Percentiles rank a stretch among this genome's conserved stretches.
Conservation (phyloP, 2,113 vertebrate species). For the Phaethon lepturus region DNA sequence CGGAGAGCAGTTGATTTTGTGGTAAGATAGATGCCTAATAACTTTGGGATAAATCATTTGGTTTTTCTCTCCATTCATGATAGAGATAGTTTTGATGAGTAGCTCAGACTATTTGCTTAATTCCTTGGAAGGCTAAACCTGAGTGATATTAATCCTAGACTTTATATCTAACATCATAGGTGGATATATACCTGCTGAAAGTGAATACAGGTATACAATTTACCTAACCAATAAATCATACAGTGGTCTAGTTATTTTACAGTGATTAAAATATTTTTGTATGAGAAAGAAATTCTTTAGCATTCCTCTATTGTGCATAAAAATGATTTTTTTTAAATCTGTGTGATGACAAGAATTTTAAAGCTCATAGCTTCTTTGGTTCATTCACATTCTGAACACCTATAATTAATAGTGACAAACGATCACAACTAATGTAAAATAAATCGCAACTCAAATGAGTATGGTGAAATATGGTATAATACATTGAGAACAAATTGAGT, state of each 20-base stretch:
- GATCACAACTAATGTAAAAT: background rate
- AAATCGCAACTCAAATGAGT: background rate
- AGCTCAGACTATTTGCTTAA: background rate
- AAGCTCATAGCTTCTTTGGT: background rate
- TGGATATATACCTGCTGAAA: background rate
- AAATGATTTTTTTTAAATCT: background rate
- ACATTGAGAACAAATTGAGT: background rate
- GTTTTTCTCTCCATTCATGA: background rate
- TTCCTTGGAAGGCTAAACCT: background rate
- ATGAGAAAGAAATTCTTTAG: background rate
- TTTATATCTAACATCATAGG: background rate
- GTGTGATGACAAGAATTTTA: background rate
- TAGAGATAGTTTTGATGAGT: background rate
- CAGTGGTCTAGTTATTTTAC: background rate
- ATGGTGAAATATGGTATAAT: background rate
- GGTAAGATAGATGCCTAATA: background rate
- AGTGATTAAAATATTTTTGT: background rate
- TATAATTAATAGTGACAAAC: background rate
- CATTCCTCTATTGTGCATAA: background rate
- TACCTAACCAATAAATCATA: background rate
- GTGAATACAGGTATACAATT: background rate
- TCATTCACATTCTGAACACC: background rate
- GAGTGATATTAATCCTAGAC: background rate
- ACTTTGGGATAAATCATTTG: background rate
- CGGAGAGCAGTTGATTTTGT: background rate